A percentile compares a stretch with the other conserved stretches of the same genome.
These are phyloP conservation scores for Drosophila lowei DNA, from an alignment of 1,140 invertebrate genomes.

Conservation along the genomic window DNA sequence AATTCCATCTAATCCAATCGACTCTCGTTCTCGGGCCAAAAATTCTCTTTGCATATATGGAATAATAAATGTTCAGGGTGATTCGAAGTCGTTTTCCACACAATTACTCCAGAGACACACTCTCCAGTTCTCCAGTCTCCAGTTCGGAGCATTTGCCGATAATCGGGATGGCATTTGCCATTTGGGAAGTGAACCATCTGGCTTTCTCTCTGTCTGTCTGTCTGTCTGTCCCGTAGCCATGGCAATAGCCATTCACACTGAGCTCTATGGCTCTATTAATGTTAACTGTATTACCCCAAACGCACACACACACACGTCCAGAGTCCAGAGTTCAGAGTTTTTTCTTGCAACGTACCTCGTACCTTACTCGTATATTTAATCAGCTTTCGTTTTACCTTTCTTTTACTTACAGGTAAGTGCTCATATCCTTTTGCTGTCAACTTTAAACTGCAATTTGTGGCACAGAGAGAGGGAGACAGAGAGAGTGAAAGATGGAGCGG, in stretches of 20 bases:
- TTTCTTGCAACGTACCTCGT: slow-evolving; percentile 14
- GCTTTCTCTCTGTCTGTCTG: neutral
- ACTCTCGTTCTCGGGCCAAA: too few relatives aligned
- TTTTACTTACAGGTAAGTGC: slow-evolving; percentile 77
- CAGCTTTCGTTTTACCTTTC: slow-evolving; percentile 68
- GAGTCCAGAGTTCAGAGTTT: slow-evolving; percentile 23
- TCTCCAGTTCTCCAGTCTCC: neutral
- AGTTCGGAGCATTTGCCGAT: slow-evolving; percentile 35
- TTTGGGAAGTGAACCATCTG: slow-evolving; percentile 65
- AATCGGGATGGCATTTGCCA: slow-evolving; percentile 59
- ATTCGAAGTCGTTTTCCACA: slow-evolving; percentile 16
- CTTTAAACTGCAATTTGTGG: slow-evolving; percentile 73
- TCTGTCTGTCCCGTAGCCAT: slow-evolving; percentile 25
- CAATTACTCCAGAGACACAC: slow-evolving; percentile 21
- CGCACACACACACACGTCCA: slow-evolving; percentile 4
- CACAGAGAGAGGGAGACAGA: slow-evolving; percentile 7
- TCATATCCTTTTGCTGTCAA: slow-evolving; percentile 69
- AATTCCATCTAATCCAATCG: too few relatives aligned
- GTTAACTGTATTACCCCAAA: slow-evolving; percentile 63
- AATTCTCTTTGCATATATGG: too few relatives aligned
- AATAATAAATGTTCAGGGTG: neutral
- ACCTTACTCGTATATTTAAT: slow-evolving; percentile 70
- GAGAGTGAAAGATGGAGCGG: slow-evolving; percentile 9
- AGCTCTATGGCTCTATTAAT: slow-evolving; percentile 65
- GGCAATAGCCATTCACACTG: slow-evolving; percentile 50